A percentile compares a stretch with the other conserved stretches of the same genome.
Conservation (phyloP, 1,140 invertebrate genomes). For the Caenorhabditis elegans region DNA sequence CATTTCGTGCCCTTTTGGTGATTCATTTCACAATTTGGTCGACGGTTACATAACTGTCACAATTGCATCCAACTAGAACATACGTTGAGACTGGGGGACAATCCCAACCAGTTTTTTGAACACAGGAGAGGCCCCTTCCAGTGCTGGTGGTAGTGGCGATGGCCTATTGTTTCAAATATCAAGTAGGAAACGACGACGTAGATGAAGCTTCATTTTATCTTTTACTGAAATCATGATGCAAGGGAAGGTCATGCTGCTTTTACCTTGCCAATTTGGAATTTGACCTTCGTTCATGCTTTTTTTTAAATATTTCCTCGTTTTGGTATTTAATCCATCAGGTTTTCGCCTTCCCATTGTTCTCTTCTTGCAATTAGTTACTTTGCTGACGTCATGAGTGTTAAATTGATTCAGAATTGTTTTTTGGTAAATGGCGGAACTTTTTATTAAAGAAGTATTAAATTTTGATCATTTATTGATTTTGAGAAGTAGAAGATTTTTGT, state of each 20-base stretch:
- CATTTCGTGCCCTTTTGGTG: constrained; percentile 24
- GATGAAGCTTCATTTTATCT: neutral
- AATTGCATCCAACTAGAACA: constrained; percentile 16
- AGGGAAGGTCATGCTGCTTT: constrained; percentile 4
- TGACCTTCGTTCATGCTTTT: neutral
- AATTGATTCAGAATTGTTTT: too few relatives aligned
- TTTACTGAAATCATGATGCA: neutral
- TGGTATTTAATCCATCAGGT: neutral
- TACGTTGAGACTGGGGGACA: neutral
- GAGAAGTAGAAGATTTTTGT: too few relatives aligned
- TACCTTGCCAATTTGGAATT: neutral
- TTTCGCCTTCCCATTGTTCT: too few relatives aligned
- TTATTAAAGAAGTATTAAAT: too few relatives aligned
- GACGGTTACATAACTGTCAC: constrained; percentile 17
- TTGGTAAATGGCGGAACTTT: too few relatives aligned
- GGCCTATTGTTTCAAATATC: constrained; percentile 20
- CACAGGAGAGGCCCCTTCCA: neutral
- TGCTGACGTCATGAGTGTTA: too few relatives aligned
- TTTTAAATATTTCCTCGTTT: neutral
- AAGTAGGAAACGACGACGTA: neutral
- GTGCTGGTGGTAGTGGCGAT: too few relatives aligned
- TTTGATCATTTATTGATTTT: too few relatives aligned
- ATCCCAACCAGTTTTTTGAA: constrained; percentile 17
- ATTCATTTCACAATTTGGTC: constrained; percentile 28
- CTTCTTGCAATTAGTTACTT: too few relatives aligned